These are phyloP conservation scores for Lophochroa leadbeateri DNA, from an alignment of 2,113 vertebrate genomes.

Conservation along the genomic window DNA sequence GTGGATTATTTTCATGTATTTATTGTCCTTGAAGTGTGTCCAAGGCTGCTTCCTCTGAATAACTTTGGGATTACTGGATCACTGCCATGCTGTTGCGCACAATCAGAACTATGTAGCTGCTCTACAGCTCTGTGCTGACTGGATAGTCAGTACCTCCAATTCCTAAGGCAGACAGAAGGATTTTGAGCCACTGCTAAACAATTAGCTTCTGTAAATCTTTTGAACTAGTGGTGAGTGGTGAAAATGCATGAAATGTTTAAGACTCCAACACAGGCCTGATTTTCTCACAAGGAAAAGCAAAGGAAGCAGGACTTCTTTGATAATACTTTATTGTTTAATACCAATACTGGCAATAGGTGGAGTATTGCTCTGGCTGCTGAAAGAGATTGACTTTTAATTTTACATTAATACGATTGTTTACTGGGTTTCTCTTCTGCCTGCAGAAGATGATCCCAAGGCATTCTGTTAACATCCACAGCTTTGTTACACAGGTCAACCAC, in stretches of 20 bases:
- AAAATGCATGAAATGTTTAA: background rate
- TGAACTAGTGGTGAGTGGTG: background rate
- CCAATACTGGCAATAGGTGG: background rate
- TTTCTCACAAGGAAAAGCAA: background rate
- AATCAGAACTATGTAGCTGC: background rate
- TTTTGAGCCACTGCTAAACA: background rate
- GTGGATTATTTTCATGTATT: background rate
- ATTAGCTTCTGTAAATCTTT: background rate
- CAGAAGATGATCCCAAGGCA: background rate
- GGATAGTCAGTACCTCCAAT: background rate
- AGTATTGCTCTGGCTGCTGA: background rate
- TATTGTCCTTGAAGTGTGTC: background rate
- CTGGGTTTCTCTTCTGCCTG: background rate
- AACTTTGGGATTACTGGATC: background rate
- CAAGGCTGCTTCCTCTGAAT: background rate
- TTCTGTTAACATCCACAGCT: background rate
- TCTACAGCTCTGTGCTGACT: background rate
- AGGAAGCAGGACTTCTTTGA: background rate
- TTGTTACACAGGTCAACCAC: background rate
- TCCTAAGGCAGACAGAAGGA: background rate
- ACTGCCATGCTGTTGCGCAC: background rate
- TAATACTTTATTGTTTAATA: background rate
- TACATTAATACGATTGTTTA: background rate
- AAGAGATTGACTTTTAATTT: background rate
- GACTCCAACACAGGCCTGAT: background rate